Evolutionary conservation across 2,888 invertebrate genomes (phyloP).

Genomic region (Halictus ligatus): DNA sequence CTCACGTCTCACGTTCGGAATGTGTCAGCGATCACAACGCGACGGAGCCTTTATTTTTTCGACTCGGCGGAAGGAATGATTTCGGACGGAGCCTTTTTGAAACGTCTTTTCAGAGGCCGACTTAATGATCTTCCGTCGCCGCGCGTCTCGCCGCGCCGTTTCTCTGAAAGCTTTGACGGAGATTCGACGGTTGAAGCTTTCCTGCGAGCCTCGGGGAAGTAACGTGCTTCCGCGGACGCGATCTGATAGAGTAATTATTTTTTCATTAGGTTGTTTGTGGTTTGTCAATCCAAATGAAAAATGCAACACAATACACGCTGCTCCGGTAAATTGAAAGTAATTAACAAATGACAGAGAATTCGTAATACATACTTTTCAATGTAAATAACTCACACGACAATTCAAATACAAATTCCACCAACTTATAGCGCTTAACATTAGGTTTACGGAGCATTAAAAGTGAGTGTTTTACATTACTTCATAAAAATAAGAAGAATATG

Average conservation of each 20-base stretch:
- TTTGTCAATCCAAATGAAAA: not conserved
- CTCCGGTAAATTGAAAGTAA: too few relatives aligned
- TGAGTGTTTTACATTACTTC: too few relatives aligned
- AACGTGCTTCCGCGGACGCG: not conserved
- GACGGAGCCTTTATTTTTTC: constrained; percentile 1
- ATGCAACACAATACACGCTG: not conserved
- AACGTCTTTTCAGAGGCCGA: not conserved
- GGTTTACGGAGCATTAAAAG: too few relatives aligned
- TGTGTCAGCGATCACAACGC: not conserved
- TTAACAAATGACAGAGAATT: too few relatives aligned
- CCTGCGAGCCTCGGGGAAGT: not conserved
- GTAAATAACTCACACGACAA: too few relatives aligned
- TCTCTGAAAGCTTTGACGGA: not conserved
- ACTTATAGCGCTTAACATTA: too few relatives aligned
- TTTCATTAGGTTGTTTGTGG: not conserved
- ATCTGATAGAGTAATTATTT: not conserved
- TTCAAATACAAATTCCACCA: too few relatives aligned
- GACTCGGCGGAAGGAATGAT: not conserved
- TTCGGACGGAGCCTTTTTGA: not conserved
- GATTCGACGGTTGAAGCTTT: not conserved
- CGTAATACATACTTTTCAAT: too few relatives aligned
- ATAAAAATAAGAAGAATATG: too few relatives aligned
- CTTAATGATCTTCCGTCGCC: constrained; percentile 11
- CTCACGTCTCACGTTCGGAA: not conserved
- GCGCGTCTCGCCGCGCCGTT: not conserved